These are phyloP conservation scores for Drosophila athabasca DNA, from an alignment of 1,140 invertebrate genomes.

Conservation along the genomic window DNA sequence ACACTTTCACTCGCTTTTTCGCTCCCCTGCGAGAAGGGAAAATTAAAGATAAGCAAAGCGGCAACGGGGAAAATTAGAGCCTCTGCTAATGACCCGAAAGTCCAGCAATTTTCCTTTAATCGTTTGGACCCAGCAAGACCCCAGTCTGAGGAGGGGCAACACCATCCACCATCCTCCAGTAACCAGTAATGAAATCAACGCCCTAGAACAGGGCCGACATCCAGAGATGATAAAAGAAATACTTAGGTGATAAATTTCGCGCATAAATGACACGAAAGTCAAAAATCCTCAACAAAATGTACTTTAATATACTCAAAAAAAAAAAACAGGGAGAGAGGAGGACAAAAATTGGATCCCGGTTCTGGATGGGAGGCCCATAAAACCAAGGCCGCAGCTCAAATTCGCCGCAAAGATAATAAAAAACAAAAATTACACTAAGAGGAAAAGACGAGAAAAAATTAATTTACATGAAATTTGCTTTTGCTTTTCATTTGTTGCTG, in stretches of 20 bases:
- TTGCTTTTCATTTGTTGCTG: neutral
- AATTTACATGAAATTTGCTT: conserved; percentile 64
- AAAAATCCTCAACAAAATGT: conserved; percentile 62
- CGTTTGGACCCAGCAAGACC: conserved; percentile 30
- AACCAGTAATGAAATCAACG: conserved; percentile 55
- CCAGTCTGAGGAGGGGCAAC: neutral
- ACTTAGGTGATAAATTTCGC: conserved; percentile 56
- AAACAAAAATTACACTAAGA: conserved; percentile 55
- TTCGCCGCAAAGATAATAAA: conserved; percentile 48
- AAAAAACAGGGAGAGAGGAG: neutral
- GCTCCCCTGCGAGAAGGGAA: neutral
- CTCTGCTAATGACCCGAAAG: conserved; percentile 45
- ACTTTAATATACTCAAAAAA: conserved; percentile 49
- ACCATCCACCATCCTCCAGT: neutral
- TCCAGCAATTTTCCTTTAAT: conserved; percentile 48
- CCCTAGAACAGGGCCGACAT: conserved; percentile 17
- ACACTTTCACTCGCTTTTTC: conserved; percentile 15
- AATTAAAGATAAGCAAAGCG: conserved; percentile 46
- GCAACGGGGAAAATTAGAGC: conserved; percentile 3
- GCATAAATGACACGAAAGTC: conserved; percentile 63
- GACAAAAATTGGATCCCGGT: neutral
- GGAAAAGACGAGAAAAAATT: conserved; percentile 55
- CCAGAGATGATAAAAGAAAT: conserved; percentile 14
- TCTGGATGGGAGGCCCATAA: conserved; percentile 2
- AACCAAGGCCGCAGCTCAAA: conserved; percentile 8